These are phyloP conservation scores for Lepisosteus osseus DNA, from an alignment of 2,113 vertebrate genomes.

Conservation along the genomic window DNA sequence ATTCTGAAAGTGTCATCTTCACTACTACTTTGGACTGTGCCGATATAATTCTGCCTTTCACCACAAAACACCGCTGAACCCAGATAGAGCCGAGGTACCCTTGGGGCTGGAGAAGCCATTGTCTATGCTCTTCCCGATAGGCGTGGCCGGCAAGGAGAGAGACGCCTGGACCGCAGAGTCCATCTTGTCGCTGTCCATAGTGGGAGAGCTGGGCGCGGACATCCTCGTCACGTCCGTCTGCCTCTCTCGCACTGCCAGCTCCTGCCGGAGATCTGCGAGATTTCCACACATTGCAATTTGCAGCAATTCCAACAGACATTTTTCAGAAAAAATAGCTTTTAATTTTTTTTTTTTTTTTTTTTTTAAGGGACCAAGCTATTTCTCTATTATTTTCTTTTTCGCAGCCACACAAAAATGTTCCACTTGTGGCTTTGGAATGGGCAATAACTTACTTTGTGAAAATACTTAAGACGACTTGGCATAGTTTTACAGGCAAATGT, in stretches of 20 bases:
- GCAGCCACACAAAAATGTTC: background rate
- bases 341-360: no score
- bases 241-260: constrained; percentile 90
- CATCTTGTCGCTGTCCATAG: constrained; percentile 87
- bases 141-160: constrained; percentile 89
- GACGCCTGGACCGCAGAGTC: constrained; percentile 91
- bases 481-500: no score
- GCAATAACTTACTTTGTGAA: no score
- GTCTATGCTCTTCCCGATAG: constrained; percentile 83
- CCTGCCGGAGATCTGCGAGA: constrained; percentile 85
- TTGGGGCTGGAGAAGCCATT: constrained; percentile 82
- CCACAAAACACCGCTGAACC: background rate
- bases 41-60: no score
- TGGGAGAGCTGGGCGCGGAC: constrained; percentile 93
- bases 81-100: constrained; percentile 59
- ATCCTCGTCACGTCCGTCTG: constrained; percentile 83
- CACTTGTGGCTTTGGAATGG: no score
- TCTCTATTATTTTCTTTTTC: background rate
- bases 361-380: background rate
- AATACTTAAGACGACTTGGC: no score
- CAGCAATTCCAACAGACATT: no score
- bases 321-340: no score
- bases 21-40: no score
- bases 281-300: no score
- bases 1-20: no score